A percentile compares a stretch with the other conserved stretches of the same genome.
phyloP scores from a whole-genome alignment of 1,140 invertebrate species.

The Solenopsis invicta region DNA sequence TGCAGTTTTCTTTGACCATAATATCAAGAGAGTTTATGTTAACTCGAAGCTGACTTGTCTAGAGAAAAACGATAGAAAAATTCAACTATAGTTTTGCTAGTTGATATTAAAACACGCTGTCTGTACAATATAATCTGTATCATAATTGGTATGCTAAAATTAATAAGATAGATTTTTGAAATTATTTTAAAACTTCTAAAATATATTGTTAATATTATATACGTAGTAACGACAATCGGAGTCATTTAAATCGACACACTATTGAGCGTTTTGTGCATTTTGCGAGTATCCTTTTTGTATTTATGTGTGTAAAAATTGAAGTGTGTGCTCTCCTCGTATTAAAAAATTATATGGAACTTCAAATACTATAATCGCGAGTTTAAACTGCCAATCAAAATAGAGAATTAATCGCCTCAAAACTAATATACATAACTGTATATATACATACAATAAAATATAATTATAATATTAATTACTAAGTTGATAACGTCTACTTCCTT shows the following conservation, averaged over 20 bases:
- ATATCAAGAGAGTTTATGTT: background rate
- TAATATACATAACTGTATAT: constrained; percentile 12
- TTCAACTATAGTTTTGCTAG: background rate
- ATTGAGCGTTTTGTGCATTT: constrained; percentile 22
- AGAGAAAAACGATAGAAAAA: background rate
- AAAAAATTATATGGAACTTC: constrained; percentile 15
- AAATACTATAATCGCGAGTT: constrained; percentile 8
- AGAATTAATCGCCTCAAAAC: constrained; percentile 11
- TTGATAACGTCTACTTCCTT: constrained; percentile 5
- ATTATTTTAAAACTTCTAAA: background rate
- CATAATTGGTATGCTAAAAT: background rate
- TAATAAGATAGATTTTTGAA: background rate
- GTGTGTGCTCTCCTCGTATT: background rate
- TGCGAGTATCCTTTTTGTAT: constrained; percentile 22
- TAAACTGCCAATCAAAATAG: constrained; percentile 15
- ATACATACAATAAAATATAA: constrained; percentile 37
- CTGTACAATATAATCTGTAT: background rate
- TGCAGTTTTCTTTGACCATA: background rate
- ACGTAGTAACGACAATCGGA: background rate
- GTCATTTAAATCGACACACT: background rate
- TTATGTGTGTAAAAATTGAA: constrained; percentile 34
- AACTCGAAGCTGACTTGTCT: background rate
- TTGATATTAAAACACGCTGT: background rate
- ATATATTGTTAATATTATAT: background rate
- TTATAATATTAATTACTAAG: constrained; percentile 36